Base-by-base conservation (phyloP, 2,888 invertebrate species). In the Dusona sp. region DNA sequence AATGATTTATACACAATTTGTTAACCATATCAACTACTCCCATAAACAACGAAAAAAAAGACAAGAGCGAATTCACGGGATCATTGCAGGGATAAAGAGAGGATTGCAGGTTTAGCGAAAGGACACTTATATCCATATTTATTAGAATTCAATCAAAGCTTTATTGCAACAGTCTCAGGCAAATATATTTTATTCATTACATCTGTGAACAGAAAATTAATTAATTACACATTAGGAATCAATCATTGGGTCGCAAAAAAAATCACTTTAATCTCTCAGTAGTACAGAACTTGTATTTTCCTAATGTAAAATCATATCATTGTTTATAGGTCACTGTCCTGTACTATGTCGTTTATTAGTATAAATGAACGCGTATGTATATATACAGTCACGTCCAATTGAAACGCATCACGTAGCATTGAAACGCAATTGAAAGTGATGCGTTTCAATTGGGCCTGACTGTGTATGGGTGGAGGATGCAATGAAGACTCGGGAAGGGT, bases 141-240 rank as follows among this genome's bases (percentile, higher is more conserved):
- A 79, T 78, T 67, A 33, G n/a, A 13, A 57, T 72, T 70, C 29
- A 29, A 48, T 57, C 13, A 48, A 84, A 74, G 79, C 74, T 73
- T 79, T 79, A 45, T 73, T 83, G 72, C 72, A 78, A 7, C 19
- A 54, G 25, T 42, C n/a, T 36, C 25, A 61, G 79, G 51, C 73
- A 7, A 3, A 45, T 64, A 19, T 64, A 45, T 36, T 16, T 48
- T 29, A 29, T 48, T 48, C 48, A 48, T 45, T 7, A 54, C 36
- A 45, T 36, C 22, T 19, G 29, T 54, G 57, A 38, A 74, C 36
- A 57, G 2, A 38, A 6, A 75, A 29, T 25, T 2, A 22, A n/a
- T 16, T 65, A 19, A 36, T 33, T 65, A 33, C 65, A 36, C 0
- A 36, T 65, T 25, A 65, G 19, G 16, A 25, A 29, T 13, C 3